Base-by-base conservation (phyloP, 2,113 vertebrate genomes). In the Prietella phreatophila region DNA sequence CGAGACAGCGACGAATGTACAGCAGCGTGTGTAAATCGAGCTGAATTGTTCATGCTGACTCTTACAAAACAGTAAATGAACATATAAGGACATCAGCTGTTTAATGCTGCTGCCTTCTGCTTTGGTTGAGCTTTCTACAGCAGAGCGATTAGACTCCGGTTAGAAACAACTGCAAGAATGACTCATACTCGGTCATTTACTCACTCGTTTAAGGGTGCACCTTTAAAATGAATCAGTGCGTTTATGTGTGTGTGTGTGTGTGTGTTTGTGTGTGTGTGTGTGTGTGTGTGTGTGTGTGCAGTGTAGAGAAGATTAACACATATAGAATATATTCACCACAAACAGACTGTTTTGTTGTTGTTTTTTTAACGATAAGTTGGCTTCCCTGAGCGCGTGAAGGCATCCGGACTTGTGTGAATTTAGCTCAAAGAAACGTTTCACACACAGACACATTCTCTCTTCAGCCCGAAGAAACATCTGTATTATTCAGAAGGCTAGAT, bases 401-500 rank as follows among this genome's bases (percentile, higher is more conserved):
- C 36, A 53, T 53, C 42, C 42, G 30, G 47, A 84, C 60, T 33
- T 25, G 53, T 61, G 58, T 25, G 76, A 80, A 80, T 81, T 47
- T 50, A n/a, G 61, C 58, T 73, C 42, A 71, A 36, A 63, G 60
- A 27, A 83, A 27, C 10, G 17, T 9, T 53, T 50, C 76, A 60
- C 53, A 60, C 80, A 60, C 79, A 36, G 39, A 76, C 76, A 73
- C 75, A 20, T 30, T 25, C 65, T 88, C 89, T 80, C 87, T 53
- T 69, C 79, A 75, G 92, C 63, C 78, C 11, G 25, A 83, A 91
- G 76, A 91, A 93, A 94, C 94, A 94, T 94, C 94, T 94, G 94
- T 92, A 93, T 92, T 93, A 93, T 92, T 93, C 93, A 94, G 92
- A 93, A 90, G 92, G 92, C 93, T 61, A 42, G 86, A 42, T 88